Evolutionary conservation across 2,113 vertebrate genomes (phyloP), one percentile per base, ranked within the genome.

Genomic region (Philantomba maxwellii): DNA sequence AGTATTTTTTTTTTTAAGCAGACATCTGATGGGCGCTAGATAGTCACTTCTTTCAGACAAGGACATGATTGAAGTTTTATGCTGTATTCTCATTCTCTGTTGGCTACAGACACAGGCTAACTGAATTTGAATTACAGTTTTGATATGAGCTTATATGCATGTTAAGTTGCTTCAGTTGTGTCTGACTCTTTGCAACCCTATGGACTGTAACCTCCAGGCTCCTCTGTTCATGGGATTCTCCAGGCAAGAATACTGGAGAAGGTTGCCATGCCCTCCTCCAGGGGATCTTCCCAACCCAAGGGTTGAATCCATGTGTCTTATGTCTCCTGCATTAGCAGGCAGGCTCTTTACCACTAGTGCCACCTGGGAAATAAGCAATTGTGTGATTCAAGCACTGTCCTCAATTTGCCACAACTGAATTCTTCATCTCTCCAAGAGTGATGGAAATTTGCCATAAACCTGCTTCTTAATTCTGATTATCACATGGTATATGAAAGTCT

Each of bases 401-500:
- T 70, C 23, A n/a, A 53, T 77, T 73, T 91, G 10, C 5, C 25
- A 17, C 15, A 53, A 60, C 26, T 45, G 36, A 84, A 80, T 85
- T 70, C 80, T 73, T 95, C 10, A 58, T 83, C 26, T 87, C 73
- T 81, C 21, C 9, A 87, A 87, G 12, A 95, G 11, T 28, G 58
- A 45, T 9, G 39, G 3, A 91, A 95, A 75, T 78, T 77, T 89
- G 1, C 13, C 11, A 51, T 49, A 9, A 70, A 55, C 23, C 88
- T 96, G 3, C 43, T 64, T 81, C 62, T 73, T 80, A 94, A 85
- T 62, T 94, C 58, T 89, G 78, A 96, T n/a, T 80, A 60, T 85
- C 58, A 73, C 21, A 62, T 26, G 23, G 11, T 39, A 26, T 28
- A 55, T 47, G 26, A 84, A 80, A 21, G 39, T 55, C 80, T 66